Evolutionary conservation across 1,140 invertebrate species (phyloP).

Genomic region (Adoxophyes honmai): DNA sequence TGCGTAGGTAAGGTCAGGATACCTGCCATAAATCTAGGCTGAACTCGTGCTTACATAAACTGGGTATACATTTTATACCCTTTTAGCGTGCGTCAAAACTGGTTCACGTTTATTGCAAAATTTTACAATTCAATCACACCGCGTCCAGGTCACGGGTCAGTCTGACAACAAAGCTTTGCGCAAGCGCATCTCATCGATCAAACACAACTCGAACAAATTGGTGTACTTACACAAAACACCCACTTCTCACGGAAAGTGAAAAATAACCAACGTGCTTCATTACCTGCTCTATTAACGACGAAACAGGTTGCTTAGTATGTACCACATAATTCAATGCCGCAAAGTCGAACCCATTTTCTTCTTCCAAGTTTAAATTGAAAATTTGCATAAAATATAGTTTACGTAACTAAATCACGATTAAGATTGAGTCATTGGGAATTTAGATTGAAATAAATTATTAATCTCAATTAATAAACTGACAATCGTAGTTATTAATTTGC

Average conservation of each 20-base stretch:
- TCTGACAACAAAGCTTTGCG: neutral
- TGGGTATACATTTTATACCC: slow-evolving; percentile 7
- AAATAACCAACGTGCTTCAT: no score
- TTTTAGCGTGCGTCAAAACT: slow-evolving; percentile 2
- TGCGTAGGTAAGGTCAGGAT: no score
- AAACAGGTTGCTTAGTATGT: no score
- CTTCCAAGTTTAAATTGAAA: neutral
- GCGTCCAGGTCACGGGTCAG: slow-evolving; percentile 7
- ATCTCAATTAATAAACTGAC: slow-evolving; percentile 15
- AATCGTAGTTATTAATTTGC: slow-evolving; percentile 6
- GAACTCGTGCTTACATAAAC: neutral
- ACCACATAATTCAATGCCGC: no score
- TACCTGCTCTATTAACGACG: no score
- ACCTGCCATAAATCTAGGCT: neutral
- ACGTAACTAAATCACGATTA: neutral
- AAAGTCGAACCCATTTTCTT: no score
- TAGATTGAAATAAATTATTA: slow-evolving; percentile 11
- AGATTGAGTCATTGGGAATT: neutral
- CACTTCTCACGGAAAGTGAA: neutral
- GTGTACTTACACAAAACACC: neutral
- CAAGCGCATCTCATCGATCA: slow-evolving; percentile 13
- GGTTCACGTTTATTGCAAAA: slow-evolving; percentile 11
- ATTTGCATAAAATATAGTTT: neutral
- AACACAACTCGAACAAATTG: slow-evolving; percentile 8
- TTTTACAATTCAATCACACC: neutral